These are phyloP conservation scores for Eudasyphora cyanicolor DNA, from an alignment of 2,888 invertebrate species.

Conservation along the genomic window DNA sequence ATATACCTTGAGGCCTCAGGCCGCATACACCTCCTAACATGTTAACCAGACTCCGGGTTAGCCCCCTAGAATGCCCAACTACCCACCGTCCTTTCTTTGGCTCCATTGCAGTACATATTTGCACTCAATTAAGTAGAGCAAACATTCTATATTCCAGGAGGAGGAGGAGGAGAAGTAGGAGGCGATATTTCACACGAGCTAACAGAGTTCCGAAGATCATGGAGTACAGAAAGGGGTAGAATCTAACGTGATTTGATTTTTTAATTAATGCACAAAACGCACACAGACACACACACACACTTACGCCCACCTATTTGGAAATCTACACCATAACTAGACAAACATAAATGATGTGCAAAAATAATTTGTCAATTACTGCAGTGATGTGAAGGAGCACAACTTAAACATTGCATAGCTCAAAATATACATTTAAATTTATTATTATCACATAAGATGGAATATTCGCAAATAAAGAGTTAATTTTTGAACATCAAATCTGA, in stretches of 20 bases:
- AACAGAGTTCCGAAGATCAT: too few relatives aligned
- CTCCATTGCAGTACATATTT: background rate
- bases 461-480: too few relatives aligned
- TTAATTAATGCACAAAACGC: background rate
- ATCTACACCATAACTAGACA: too few relatives aligned
- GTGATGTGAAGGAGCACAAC: background rate
- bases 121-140: slow-evolving; percentile 21
- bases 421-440: background rate
- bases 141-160: background rate
- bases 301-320: background rate
- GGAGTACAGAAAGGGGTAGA: too few relatives aligned
- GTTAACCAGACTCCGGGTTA: background rate
- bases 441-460: too few relatives aligned
- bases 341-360: background rate
- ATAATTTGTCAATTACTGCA: slow-evolving; percentile 1
- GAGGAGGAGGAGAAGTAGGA: background rate
- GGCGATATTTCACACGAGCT: background rate
- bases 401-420: background rate
- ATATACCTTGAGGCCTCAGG: too few relatives aligned
- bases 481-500: too few relatives aligned
- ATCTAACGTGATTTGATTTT: slow-evolving; percentile 9
- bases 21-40: too few relatives aligned
- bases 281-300: background rate
- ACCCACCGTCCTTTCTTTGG: background rate
- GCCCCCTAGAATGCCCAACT: background rate